A percentile compares a stretch with the other conserved stretches of the same genome.
Conservation (phyloP, 1,140 invertebrate genomes). For the Fopius arisanus region DNA sequence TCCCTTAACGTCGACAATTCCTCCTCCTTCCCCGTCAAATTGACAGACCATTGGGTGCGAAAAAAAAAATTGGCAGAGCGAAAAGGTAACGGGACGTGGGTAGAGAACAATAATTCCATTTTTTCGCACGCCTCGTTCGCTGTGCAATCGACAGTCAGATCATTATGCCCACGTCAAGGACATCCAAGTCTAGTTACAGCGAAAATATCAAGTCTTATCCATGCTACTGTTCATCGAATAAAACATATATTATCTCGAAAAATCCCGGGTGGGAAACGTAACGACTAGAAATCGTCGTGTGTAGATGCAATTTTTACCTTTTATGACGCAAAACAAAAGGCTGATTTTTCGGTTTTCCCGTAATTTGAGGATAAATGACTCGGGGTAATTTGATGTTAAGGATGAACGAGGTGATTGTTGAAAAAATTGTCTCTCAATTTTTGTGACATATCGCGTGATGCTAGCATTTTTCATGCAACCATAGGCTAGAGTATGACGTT, state of each 20-base stretch:
- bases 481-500: neutral
- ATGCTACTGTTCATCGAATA: neutral
- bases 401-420: neutral
- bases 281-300: neutral
- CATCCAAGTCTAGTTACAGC: neutral
- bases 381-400: neutral
- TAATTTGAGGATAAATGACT: neutral
- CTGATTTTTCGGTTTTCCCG: neutral
- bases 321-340: neutral
- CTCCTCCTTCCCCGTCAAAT: neutral
- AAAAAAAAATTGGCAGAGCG: neutral
- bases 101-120: neutral
- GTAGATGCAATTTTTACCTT: neutral
- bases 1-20: neutral
- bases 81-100: neutral
- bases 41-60: neutral
- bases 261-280: neutral
- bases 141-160: conserved; percentile 2
- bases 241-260: neutral
- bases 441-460: neutral
- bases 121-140: neutral
- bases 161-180: neutral
- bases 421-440: neutral
- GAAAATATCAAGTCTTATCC: neutral
- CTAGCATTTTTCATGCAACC: neutral